These are phyloP conservation scores for Drosophila monieri DNA, from an alignment of 2,888 invertebrate species.

Conservation along the genomic window DNA sequence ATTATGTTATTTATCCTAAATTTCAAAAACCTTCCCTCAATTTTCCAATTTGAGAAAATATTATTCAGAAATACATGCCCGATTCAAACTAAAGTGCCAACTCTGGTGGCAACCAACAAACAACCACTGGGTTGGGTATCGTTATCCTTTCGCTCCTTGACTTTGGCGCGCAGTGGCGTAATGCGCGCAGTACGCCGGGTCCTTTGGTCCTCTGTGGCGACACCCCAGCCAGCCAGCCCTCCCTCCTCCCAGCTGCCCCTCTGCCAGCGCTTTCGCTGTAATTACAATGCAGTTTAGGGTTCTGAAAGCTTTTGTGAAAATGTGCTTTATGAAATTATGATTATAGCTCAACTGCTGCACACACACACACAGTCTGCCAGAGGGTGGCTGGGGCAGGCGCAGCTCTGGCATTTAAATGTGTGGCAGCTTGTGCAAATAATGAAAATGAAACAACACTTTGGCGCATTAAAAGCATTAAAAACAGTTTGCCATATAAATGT, in stretches of 20 bases:
- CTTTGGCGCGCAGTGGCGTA: conserved; percentile 60
- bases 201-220: conserved; percentile 36
- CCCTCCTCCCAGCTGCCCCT: conserved; percentile 4
- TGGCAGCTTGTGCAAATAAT: conserved; percentile 78
- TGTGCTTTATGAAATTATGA: conserved; percentile 82
- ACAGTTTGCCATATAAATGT: conserved; percentile 76
- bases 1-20: too few species aligned
- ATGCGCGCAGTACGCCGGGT: conserved; percentile 56
- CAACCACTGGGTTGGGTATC: conserved; percentile 67
- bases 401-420: conserved; percentile 71
- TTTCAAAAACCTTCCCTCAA: too few species aligned
- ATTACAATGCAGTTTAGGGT: conserved; percentile 80
- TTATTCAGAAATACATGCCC: neutral
- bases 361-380: conserved; percentile 23
- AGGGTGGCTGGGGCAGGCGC: neutral
- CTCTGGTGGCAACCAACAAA: conserved; percentile 39
- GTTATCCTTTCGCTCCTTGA: conserved; percentile 74
- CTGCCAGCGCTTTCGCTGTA: conserved; percentile 55
- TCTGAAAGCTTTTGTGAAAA: conserved; percentile 81
- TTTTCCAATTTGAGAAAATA: neutral
- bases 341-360: conserved; percentile 79
- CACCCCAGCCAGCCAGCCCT: neutral
- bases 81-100: conserved; percentile 7
- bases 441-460: conserved; percentile 80
- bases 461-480: conserved; percentile 79